A percentile compares a stretch with the other conserved stretches of the same genome.
Evolutionary conservation across 2,113 vertebrate genomes (phyloP).

Genomic region (Aspidoscelis tigris): DNA sequence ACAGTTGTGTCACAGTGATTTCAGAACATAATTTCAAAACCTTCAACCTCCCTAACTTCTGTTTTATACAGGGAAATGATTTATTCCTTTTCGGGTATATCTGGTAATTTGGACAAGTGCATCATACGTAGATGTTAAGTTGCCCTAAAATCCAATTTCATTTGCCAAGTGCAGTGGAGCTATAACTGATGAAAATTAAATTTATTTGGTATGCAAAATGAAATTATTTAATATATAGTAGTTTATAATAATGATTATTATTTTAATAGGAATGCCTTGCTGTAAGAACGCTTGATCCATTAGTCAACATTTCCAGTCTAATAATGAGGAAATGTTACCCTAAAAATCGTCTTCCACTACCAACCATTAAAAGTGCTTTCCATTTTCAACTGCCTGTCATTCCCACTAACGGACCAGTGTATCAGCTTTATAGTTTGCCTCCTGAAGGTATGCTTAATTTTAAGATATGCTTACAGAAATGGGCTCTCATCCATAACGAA

Average conservation of each 20-base stretch:
- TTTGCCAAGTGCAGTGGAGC: background rate
- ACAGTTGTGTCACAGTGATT: too few relatives aligned
- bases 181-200: background rate
- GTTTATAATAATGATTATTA: conserved; percentile 36
- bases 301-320: conserved; percentile 94
- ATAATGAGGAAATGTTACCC: conserved; percentile 99
- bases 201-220: background rate
- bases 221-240: background rate
- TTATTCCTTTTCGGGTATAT: too few relatives aligned
- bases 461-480: background rate
- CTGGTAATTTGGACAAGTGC: background rate
- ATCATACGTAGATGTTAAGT: background rate
- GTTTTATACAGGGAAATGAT: too few relatives aligned
- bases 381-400: conserved; percentile 87
- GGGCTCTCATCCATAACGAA: background rate
- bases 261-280: conserved; percentile 91
- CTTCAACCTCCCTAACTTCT: too few relatives aligned
- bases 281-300: conserved; percentile 92
- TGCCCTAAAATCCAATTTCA: background rate
- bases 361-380: conserved; percentile 94
- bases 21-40: too few relatives aligned
- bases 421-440: conserved; percentile 89
- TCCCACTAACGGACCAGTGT: conserved; percentile 87
- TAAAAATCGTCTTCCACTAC: conserved; percentile 95
- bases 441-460: conserved; percentile 84